Evolutionary conservation across 2,888 invertebrate species (phyloP).

Genomic region (Phanerotoma sp.): DNA sequence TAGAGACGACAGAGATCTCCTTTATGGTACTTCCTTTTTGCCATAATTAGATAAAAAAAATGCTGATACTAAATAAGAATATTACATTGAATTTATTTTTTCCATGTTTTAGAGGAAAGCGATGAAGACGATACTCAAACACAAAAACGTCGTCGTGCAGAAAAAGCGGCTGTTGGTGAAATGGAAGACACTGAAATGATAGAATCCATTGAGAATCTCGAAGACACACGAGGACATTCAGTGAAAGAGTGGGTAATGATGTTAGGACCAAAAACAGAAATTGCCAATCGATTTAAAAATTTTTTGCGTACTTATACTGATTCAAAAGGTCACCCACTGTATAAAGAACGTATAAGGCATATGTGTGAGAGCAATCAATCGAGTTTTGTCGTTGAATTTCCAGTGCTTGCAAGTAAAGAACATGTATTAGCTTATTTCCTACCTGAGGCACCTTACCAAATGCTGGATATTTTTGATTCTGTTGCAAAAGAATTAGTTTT

Average conservation of each 20-base stretch:
- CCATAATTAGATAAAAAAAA: no score
- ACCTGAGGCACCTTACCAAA: slow-evolving; percentile 96
- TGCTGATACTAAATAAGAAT: slow-evolving; percentile 23
- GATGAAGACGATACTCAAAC: slow-evolving; percentile 72
- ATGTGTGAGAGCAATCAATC: slow-evolving; percentile 91
- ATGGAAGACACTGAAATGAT: slow-evolving; percentile 81
- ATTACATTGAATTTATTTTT: slow-evolving; percentile 8
- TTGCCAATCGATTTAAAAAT: slow-evolving; percentile 89
- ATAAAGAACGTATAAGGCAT: slow-evolving; percentile 87
- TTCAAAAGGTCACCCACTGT: slow-evolving; percentile 82
- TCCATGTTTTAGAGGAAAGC: slow-evolving; percentile 67
- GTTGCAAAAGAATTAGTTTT: slow-evolving; percentile 92
- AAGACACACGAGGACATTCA: slow-evolving; percentile 94
- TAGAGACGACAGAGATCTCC: slow-evolving; percentile 79
- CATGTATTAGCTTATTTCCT: slow-evolving; percentile 95
- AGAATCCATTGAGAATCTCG: slow-evolving; percentile 96
- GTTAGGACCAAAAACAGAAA: slow-evolving; percentile 94
- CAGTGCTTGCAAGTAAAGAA: slow-evolving; percentile 84
- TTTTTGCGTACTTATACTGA: slow-evolving; percentile 90
- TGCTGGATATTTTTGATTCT: slow-evolving; percentile 95
- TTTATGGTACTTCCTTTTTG: slow-evolving; percentile 70
- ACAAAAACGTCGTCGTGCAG: slow-evolving; percentile 75
- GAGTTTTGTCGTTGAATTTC: slow-evolving; percentile 91
- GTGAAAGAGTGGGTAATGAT: slow-evolving; percentile 97
- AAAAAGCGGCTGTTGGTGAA: slow-evolving; percentile 82